phyloP scores from a whole-genome alignment of 2,113 vertebrate genomes.

The Cheirogaleus medius region DNA sequence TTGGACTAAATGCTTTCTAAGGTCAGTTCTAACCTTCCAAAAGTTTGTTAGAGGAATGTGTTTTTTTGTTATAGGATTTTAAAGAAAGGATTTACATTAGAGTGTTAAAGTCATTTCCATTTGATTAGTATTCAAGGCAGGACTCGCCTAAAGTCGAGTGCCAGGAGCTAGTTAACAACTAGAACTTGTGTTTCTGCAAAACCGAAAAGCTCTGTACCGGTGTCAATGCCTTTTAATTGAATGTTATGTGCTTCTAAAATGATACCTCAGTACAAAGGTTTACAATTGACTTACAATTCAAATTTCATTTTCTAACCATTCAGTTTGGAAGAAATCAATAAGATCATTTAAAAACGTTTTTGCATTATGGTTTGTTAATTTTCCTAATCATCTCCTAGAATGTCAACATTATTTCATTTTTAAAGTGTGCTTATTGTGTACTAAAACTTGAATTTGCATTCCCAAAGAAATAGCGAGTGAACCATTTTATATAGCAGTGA shows the following conservation, averaged over 20 bases:
- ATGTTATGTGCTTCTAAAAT: background rate
- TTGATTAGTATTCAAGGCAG: conserved; percentile 42
- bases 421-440: conserved; percentile 21
- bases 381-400: conserved; percentile 29
- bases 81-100: background rate
- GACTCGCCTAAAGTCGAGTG: background rate
- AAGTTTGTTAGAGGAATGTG: conserved; percentile 17
- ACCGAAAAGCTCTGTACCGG: background rate
- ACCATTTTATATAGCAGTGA: conserved; percentile 30
- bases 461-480: conserved; percentile 52
- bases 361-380: conserved; percentile 32
- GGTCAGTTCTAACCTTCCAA: background rate
- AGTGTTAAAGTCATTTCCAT: conserved; percentile 16
- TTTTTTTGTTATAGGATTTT: background rate
- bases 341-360: conserved; percentile 27
- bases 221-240: background rate
- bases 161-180: background rate
- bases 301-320: conserved; percentile 24
- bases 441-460: conserved; percentile 60
- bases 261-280: background rate
- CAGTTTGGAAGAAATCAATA: conserved; percentile 30
- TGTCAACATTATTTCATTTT: conserved; percentile 60
- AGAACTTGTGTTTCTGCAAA: background rate
- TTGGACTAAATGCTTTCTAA: background rate
- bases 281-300: conserved; percentile 29